Conservation (phyloP, 2,888 invertebrate genomes). For the Plagodis dolabraria region DNA sequence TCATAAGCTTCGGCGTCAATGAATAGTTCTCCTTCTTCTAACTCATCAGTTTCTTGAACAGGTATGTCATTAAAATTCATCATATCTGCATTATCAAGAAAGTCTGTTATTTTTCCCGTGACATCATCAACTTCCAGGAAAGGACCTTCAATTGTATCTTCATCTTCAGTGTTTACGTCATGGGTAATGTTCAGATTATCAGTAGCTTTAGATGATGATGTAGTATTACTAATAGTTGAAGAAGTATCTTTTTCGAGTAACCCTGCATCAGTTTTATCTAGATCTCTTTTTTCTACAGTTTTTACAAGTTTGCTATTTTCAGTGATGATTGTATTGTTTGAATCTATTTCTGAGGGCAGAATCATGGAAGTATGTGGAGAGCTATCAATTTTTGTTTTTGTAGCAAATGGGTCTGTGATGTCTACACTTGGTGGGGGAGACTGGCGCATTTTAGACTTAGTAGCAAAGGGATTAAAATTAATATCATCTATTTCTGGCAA, state of each 20-base stretch:
- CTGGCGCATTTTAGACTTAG: conserved; percentile 60
- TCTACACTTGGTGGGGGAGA: conserved; percentile 48
- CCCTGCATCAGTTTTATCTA: conserved; percentile 45
- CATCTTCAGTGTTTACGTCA: conserved; percentile 74
- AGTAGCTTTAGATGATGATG: conserved; percentile 55
- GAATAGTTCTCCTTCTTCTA: conserved; percentile 70
- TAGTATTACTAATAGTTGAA: conserved; percentile 47
- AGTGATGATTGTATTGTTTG: conserved; percentile 4
- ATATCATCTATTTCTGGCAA: conserved; percentile 71
- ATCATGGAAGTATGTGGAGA: conserved; percentile 38
- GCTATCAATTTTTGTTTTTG: conserved; percentile 39
- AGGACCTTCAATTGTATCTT: conserved; percentile 77
- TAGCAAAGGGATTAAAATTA: conserved; percentile 68
- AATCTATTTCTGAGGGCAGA: conserved; percentile 14
- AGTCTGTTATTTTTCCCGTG: conserved; percentile 50
- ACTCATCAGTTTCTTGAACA: conserved; percentile 50
- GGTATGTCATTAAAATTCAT: conserved; percentile 62
- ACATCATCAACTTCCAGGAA: conserved; percentile 69
- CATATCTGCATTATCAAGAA: conserved; percentile 56
- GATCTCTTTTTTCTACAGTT: conserved; percentile 16
- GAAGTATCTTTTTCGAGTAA: conserved; percentile 49
- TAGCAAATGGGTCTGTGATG: conserved; percentile 43
- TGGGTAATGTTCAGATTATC: conserved; percentile 59
- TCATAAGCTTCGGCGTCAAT: conserved; percentile 79
- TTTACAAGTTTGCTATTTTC: conserved; percentile 8